Percentiles rank a stretch among this genome's conserved stretches.
These are phyloP conservation scores for Trichonephila clavipes DNA, from an alignment of 1,140 invertebrate species.

Conservation along the genomic window DNA sequence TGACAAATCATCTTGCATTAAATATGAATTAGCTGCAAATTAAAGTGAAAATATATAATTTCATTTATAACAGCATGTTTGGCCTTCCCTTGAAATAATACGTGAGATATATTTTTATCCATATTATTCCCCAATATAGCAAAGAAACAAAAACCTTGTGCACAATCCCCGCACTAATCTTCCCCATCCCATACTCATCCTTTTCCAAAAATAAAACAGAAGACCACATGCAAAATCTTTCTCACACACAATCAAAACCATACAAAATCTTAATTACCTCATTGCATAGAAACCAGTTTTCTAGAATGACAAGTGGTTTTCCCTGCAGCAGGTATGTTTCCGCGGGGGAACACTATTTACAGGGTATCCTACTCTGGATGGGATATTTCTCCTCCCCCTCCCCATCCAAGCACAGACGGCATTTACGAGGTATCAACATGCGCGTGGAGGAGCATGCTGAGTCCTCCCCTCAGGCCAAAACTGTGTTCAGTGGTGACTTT, in stretches of 20 bases:
- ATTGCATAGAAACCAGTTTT: not conserved
- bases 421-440: slow-evolving; percentile 34
- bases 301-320: slow-evolving; percentile 32
- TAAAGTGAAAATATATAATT: too few relatives aligned
- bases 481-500: not conserved
- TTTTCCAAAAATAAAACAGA: slow-evolving; percentile 22
- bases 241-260: not conserved
- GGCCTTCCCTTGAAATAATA: not conserved
- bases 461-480: not conserved
- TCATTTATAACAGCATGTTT: too few relatives aligned
- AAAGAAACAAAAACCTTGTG: not conserved
- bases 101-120: not conserved
- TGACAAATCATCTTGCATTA: too few relatives aligned
- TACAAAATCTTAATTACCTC: not conserved
- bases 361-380: slow-evolving; percentile 22
- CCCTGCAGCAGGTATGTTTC: not conserved
- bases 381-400: not conserved
- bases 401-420: not conserved
- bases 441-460: slow-evolving; percentile 11
- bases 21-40: too few relatives aligned
- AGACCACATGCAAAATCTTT: not conserved
- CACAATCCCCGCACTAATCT: not conserved
- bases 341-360: slow-evolving; percentile 27
- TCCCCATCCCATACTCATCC: not conserved
- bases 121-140: not conserved